Evolutionary conservation across 2,888 invertebrate species (phyloP), one percentile per base, ranked within the genome.

Genomic region (Phyto melanocephala): DNA sequence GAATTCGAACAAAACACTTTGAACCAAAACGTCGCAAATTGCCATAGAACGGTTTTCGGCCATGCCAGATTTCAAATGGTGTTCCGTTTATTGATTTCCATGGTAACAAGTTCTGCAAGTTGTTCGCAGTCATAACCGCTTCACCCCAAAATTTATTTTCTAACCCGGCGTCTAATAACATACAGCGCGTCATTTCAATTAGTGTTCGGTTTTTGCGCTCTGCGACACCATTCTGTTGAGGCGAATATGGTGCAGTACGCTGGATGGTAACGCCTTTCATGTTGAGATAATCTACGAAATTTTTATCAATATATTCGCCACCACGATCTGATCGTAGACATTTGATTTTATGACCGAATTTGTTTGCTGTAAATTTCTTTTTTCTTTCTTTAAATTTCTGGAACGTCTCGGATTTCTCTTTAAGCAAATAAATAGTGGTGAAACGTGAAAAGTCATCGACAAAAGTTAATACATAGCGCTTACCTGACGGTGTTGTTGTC

Each of bases 361-460:
- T 86, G 52, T 81, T 82, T 78, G 35, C 11, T 3, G 62, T 62
- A 5, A 10, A n/a, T n/a, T n/a, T 17, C 37, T 72, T 62, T 40
- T 24, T 62, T n/a, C 24, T 62, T 28, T 72, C 28, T 11, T 62
- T 72, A 37, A 72, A 72, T 8, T 72, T 72, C 37, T 22, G 85
- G 8, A 70, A 60, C 20, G 68, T 84, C 63, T 87, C 85, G 1
- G 80, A 85, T 75, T 87, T 87, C 22, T 86, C 37, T 45, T 70
- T 62, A 7, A 88, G 15, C 0, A 88, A 54, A 74, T 84, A 86
- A 47, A 88, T 71, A 0, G 65, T 58, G 20, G 86, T 86, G 68
- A 83, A 88, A 37, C 86, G 81, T 17, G 86, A 87, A 77, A 72
- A 88, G 75, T 89, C 88, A 63, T 89, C 88, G 4, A 87, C 88